Percentiles rank a stretch among this genome's conserved stretches.
These are phyloP conservation scores for Urocolius indicus DNA, from an alignment of 2,113 vertebrate genomes.

Conservation along the genomic window DNA sequence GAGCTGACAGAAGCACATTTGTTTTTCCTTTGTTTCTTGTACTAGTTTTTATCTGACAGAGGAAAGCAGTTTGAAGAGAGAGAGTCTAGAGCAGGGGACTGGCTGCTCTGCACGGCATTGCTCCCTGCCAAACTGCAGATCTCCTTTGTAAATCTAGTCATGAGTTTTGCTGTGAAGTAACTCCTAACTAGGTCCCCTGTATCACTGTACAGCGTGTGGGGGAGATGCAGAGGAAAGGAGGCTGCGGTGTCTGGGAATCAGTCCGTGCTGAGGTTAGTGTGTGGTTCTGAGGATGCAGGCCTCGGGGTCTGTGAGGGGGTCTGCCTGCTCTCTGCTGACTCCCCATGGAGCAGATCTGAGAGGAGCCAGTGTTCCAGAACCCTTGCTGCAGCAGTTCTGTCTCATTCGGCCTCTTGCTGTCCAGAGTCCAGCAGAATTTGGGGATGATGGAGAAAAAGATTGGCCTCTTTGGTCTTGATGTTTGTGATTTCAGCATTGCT, in stretches of 20 bases:
- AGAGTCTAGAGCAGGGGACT: not conserved
- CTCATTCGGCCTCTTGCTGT: not conserved
- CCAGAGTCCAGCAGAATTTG: not conserved
- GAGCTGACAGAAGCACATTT: not conserved
- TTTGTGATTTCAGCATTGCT: not conserved
- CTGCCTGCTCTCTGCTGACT: not conserved
- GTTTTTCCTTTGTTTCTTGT: not conserved
- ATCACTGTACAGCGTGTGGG: not conserved
- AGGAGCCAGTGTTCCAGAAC: not conserved
- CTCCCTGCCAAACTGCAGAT: not conserved
- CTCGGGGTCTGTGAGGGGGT: not conserved
- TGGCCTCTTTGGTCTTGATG: no score
- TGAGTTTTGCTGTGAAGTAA: not conserved
- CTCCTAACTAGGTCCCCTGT: not conserved
- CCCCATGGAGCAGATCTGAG: not conserved
- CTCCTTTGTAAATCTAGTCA: not conserved
- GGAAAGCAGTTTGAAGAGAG: not conserved
- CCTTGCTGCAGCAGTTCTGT: not conserved
- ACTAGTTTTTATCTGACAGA: not conserved
- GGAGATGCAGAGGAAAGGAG: not conserved
- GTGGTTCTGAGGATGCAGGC: not conserved
- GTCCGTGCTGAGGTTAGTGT: not conserved
- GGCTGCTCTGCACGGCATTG: not conserved
- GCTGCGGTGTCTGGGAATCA: fast-evolving
- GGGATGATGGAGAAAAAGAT: not conserved